phyloP scores from a whole-genome alignment of 1,140 invertebrate species.

The Lucilia sericata region DNA sequence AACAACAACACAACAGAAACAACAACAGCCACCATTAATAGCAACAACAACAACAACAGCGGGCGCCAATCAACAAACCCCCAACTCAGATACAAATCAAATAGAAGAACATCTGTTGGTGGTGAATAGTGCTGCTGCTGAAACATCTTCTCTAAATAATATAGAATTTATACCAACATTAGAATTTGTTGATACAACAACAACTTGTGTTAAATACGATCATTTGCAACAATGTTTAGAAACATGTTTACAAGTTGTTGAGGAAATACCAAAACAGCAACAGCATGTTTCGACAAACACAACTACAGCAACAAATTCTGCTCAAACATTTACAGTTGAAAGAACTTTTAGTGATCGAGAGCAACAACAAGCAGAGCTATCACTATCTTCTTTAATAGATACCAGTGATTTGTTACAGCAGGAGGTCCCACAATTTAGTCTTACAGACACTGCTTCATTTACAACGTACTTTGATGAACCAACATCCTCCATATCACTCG shows the following conservation, averaged over 20 bases:
- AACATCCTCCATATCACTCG: slow-evolving; percentile 63
- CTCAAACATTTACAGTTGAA: slow-evolving; percentile 61
- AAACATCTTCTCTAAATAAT: slow-evolving; percentile 50
- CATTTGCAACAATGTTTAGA: slow-evolving; percentile 14
- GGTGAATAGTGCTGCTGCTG: slow-evolving; percentile 4
- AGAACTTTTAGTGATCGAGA: slow-evolving; percentile 53
- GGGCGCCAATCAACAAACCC: background rate
- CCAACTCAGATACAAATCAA: background rate
- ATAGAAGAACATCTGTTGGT: background rate
- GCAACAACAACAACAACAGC: slow-evolving; percentile 46
- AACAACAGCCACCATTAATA: background rate
- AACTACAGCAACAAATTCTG: slow-evolving; percentile 51
- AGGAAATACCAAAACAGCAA: too few species aligned
- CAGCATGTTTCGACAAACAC: too few species aligned
- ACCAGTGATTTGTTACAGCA: slow-evolving; percentile 58
- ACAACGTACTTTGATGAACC: slow-evolving; percentile 60
- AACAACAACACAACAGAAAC: slow-evolving; percentile 30
- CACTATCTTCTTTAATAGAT: slow-evolving; percentile 44
- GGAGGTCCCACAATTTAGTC: slow-evolving; percentile 53
- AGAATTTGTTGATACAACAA: slow-evolving; percentile 53
- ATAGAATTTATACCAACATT: slow-evolving; percentile 62
- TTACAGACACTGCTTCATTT: slow-evolving; percentile 58
- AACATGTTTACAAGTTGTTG: background rate
- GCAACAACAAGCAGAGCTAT: slow-evolving; percentile 52
- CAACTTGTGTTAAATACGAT: background rate